A percentile compares a stretch with the other conserved stretches of the same genome.
phyloP scores from a whole-genome alignment of 2,113 vertebrate genomes.

The pig (Sus scrofa) region T2T-Sscrofa CM000828.6:57199501-57200000 shows the following conservation, averaged over 20 bases:
- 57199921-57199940: no score
- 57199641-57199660: neutral
- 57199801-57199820: no score
- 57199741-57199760: neutral
- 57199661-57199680: neutral
- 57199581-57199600: neutral
- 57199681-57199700: neutral
- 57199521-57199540: neutral
- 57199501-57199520: neutral
- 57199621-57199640: neutral
- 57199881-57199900: no score
- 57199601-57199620: neutral
- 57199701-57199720: neutral
- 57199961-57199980: no score
- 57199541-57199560: neutral
- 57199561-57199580: neutral
- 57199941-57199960: no score
- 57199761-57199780: neutral
- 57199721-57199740: neutral
- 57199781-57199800: no score
- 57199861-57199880: no score
- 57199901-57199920: no score
- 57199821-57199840: no score
- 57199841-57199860: no score
- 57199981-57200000: no score